Evolutionary conservation across 2,113 vertebrate genomes (phyloP).

Genomic region (Semicossyphus pulcher): DNA sequence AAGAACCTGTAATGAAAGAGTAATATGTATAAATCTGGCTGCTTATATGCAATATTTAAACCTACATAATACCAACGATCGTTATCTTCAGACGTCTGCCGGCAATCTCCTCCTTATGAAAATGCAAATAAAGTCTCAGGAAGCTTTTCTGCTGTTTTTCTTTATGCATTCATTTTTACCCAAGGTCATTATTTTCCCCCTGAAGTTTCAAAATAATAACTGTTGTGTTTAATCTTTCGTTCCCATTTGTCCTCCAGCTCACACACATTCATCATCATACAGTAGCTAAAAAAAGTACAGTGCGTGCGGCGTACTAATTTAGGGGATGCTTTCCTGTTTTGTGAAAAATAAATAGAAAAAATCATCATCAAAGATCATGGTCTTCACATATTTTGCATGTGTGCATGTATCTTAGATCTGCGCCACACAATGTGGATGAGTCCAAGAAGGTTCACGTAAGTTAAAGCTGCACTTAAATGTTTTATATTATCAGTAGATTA

Average conservation of each 20-base stretch:
- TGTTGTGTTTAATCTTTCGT: constrained; percentile 52
- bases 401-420: background rate
- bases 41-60: constrained; percentile 46
- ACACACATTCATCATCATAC: constrained; percentile 53
- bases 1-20: constrained; percentile 34
- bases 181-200: constrained; percentile 50
- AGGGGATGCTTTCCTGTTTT: background rate
- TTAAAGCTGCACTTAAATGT: background rate
- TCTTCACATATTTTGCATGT: background rate
- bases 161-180: constrained; percentile 36
- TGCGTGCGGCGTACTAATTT: background rate
- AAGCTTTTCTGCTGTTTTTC: constrained; percentile 44
- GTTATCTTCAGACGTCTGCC: constrained; percentile 22
- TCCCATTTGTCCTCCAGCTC: constrained; percentile 45
- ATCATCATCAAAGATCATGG: background rate
- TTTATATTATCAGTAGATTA: too few relatives aligned
- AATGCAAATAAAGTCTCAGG: constrained; percentile 23
- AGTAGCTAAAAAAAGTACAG: constrained; percentile 36
- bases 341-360: constrained; percentile 5
- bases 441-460: background rate
- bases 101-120: constrained; percentile 14
- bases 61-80: constrained; percentile 30
- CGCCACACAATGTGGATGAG: too few relatives aligned
- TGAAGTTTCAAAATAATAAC: constrained; percentile 46
- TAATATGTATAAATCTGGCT: constrained; percentile 42